Base-by-base conservation (phyloP, 2,113 vertebrate species). In the Coracopsis vasa region DNA sequence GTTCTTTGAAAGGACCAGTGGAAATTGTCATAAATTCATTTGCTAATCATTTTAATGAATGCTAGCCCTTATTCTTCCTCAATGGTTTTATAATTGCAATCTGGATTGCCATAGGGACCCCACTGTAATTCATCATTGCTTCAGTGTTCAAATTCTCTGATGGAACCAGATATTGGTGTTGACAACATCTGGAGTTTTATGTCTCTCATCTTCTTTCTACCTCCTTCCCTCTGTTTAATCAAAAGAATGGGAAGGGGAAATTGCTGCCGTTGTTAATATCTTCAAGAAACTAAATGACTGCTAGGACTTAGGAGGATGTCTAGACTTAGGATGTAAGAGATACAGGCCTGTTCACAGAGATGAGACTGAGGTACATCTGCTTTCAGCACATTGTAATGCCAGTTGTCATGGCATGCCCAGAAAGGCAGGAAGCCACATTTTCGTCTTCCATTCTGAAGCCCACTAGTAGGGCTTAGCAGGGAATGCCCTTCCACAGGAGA, bases 181-280 rank as follows among this genome's bases (percentile, higher is more conserved):
- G 80, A 96, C 86, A 97, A 90, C 92, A 96, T 96, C 94, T 96
- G 95, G 88, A 86, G 82, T 56, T 96, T 93, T 93, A 92, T 6
- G 2, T 39, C 74, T 88, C 87, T 88, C 50, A 24, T 93, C 79
- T 92, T 86, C 91, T 95, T 74, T 73, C 90, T 67, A 11, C 74
- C 69, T 88, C 51, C 69, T 95, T 95, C 79, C 82, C 41, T 80
- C 90, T 69, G 51, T 91, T 93, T 96, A 96, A 94, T 93, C 92
- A 92, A 37, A 82, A 72, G 67, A 77, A 87, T 53, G 54, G 64
- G 60, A 94, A 83, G 50, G 54, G 92, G 90, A 92, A 91, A 80
- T 78, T 80, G 69, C 82, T 94, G 94, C 54, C 29, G 0, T 28
- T 29, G 41, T 56, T 92, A 86, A 90, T 86, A 29, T 54, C 28